Percentiles rank a stretch among this genome's conserved stretches.
Conservation (phyloP, 2,113 vertebrate species). For the Empidonax alnorum region DNA sequence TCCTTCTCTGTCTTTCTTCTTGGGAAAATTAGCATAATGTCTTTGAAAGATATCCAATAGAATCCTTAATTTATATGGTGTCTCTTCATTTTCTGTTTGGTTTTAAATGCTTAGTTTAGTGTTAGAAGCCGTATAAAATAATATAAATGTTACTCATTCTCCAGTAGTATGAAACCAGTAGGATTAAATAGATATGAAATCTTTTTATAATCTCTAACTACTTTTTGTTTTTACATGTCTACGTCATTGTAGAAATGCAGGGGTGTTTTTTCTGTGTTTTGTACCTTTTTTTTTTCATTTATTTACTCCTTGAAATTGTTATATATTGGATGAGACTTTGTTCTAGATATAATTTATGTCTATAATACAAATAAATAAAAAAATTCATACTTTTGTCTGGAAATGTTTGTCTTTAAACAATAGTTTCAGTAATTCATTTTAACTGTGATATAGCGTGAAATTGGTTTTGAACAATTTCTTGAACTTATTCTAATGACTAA, state of each 20-base stretch:
- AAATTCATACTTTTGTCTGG: not conserved
- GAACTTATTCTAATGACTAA: not conserved
- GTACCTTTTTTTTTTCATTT: not conserved
- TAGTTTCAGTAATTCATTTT: not conserved
- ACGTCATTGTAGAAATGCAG: not conserved
- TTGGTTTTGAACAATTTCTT: not conserved
- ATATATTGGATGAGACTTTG: not conserved
- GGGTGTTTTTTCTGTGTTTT: not conserved
- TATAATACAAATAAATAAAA: not conserved
- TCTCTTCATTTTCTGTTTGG: not conserved
- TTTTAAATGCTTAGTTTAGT: constrained; percentile 11
- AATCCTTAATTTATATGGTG: constrained; percentile 26
- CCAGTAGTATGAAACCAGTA: not conserved
- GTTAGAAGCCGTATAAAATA: not conserved
- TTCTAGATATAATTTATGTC: not conserved
- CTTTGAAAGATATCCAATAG: constrained; percentile 5
- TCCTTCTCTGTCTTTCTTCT: constrained; percentile 37
- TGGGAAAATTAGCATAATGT: constrained; percentile 34
- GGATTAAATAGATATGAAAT: not conserved
- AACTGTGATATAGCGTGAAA: not conserved
- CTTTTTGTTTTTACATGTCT: not conserved
- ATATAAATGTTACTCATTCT: not conserved
- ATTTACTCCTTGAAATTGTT: not conserved
- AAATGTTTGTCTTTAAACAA: not conserved
- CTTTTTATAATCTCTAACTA: not conserved